Base-by-base conservation (phyloP, 2,113 vertebrate species). In the Clarias gariepinus region DNA sequence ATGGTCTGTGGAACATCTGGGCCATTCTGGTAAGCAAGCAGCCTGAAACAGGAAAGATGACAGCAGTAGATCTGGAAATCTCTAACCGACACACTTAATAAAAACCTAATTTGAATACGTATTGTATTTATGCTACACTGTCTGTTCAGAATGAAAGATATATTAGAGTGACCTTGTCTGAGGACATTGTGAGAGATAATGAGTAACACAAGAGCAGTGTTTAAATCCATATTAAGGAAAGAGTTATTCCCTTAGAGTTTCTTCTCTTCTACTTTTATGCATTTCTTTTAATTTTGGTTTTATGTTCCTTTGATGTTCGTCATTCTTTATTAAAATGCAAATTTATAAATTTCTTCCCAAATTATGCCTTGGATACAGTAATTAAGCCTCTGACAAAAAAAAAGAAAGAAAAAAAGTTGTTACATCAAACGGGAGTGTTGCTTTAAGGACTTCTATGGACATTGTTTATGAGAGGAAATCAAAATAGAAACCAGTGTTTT, bases 1-100 rank as follows among this genome's bases (percentile, higher is more conserved):
- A 95, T 92, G 90, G 90, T 94, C 93, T 95, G 95, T 91, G 88
- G 69, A 82, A 88, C 94, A 95, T 93, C 91, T 95, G 94, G 89
- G 4, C 77, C 77, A 12, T 81, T 69, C 0, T 15, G 66, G 76
- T 79, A 61, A 69, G 73, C n/a, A 82, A 86, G 89, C 86, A 91
- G 86, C 82, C 28, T 57, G 53, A 13, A n/a, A 74, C 85, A 16
- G 81, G 55, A 30, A 19, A 3, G 60, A 63, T 89, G 69, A 79
- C 23, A 4, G 74, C 23, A 6, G 21, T 57, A 86, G 52, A 58
- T 21, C 47, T 57, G 52, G 23, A 86, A 33, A 4, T 28, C 15
- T 60, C 30, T 57, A 84, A 69, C 21, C 41, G 33, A 69, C 11
- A 47, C 33, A 21, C 25, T 28, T 53, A 81, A 78, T 74, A 71